Evolutionary conservation across 2,888 invertebrate species (phyloP).

Genomic region (Drosophila aldrichi): DNA sequence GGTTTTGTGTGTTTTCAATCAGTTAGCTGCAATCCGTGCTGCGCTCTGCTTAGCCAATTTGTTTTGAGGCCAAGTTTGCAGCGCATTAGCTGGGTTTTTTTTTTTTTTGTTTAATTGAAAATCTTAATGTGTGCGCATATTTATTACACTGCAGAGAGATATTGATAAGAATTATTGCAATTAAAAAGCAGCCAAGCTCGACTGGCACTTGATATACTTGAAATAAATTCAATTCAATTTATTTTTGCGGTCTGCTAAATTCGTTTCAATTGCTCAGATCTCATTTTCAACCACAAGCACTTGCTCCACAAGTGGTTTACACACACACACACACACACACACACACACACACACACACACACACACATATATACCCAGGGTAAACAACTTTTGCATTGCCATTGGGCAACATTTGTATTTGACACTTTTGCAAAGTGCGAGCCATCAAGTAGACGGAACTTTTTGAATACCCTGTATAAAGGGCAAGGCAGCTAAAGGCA

Average conservation of each 20-base stretch:
- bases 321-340: background rate
- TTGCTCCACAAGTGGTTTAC: slow-evolving; percentile 22
- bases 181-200: slow-evolving; percentile 2
- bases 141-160: slow-evolving; percentile 16
- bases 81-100: slow-evolving; percentile 23
- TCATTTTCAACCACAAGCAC: slow-evolving; percentile 3
- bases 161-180: slow-evolving; percentile 21
- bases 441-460: slow-evolving; percentile 8
- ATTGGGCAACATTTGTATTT: slow-evolving; percentile 18
- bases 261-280: slow-evolving; percentile 5
- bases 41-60: slow-evolving; percentile 45
- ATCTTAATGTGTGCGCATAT: slow-evolving; percentile 13
- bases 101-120: slow-evolving; percentile 38
- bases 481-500: background rate
- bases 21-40: slow-evolving; percentile 39
- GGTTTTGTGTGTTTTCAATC: slow-evolving; percentile 33
- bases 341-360: background rate
- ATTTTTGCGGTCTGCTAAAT: slow-evolving; percentile 7
- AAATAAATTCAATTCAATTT: slow-evolving; percentile 32
- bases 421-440: slow-evolving; percentile 19
- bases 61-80: slow-evolving; percentile 53
- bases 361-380: background rate
- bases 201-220: slow-evolving; percentile 1
- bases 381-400: slow-evolving; percentile 15
- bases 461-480: slow-evolving; percentile 7